A percentile compares a stretch with the other conserved stretches of the same genome.
Conservation (phyloP, 1,140 invertebrate species). For the Bemisia tabaci region DNA sequence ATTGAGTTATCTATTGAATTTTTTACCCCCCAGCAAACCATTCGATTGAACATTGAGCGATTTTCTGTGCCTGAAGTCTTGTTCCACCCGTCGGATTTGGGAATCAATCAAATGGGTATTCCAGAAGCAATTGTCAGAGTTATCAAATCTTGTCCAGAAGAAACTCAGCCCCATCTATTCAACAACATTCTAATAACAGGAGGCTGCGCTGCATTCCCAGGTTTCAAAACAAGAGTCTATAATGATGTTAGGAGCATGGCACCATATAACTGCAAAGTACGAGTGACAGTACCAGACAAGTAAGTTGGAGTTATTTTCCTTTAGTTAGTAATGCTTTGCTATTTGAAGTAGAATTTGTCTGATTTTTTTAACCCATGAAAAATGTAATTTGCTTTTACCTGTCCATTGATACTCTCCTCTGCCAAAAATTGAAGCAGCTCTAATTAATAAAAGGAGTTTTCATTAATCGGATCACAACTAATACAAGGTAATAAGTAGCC, state of each 20-base stretch:
- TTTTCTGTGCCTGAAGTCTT: constrained; percentile 90
- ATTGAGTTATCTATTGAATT: too few relatives aligned
- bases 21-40: too few relatives aligned
- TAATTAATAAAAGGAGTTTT: too few relatives aligned
- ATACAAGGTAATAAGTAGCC: too few relatives aligned
- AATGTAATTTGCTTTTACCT: too few relatives aligned
- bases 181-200: constrained; percentile 85
- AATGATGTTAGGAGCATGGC: constrained; percentile 66
- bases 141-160: constrained; percentile 55
- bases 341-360: not conserved
- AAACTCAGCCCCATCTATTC: constrained; percentile 65
- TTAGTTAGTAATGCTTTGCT: constrained; percentile 3
- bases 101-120: constrained; percentile 88
- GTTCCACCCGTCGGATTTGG: constrained; percentile 90
- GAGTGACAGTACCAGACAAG: constrained; percentile 54
- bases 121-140: constrained; percentile 71
- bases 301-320: constrained; percentile 30
- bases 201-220: constrained; percentile 71
- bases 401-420: too few relatives aligned
- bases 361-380: too few relatives aligned
- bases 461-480: too few relatives aligned
- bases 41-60: constrained; percentile 80
- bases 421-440: too few relatives aligned
- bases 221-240: constrained; percentile 67
- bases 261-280: constrained; percentile 58